phyloP scores from a whole-genome alignment of 2,888 invertebrate species.

The Seira ritae region DNA sequence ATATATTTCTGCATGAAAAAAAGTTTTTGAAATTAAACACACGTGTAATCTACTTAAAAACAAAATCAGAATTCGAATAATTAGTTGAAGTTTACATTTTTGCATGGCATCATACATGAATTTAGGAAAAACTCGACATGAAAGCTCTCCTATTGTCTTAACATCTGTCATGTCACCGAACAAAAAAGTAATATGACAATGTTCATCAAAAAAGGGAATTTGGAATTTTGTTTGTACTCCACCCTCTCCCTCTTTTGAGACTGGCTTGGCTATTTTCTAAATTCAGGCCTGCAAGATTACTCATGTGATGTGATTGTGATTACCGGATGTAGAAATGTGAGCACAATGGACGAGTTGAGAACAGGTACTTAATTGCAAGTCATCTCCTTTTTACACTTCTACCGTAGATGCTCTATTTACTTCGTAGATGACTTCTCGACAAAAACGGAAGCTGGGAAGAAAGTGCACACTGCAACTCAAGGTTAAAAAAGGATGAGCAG shows the following conservation, averaged over 20 bases:
- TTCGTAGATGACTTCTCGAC: slow-evolving; percentile 25
- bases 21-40: background rate
- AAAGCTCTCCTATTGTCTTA: too few species aligned
- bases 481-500: background rate
- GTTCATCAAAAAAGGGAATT: too few species aligned
- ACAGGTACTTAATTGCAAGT: background rate
- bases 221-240: too few species aligned
- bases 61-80: background rate
- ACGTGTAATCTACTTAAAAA: too few species aligned
- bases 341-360: background rate
- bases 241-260: too few species aligned
- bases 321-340: background rate
- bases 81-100: too few species aligned
- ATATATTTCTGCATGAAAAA: background rate
- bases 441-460: slow-evolving; percentile 33
- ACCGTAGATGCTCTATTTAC: background rate
- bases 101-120: too few species aligned
- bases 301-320: background rate
- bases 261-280: too few species aligned
- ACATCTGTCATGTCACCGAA: too few species aligned
- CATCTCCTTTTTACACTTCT: slow-evolving; percentile 9
- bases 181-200: too few species aligned
- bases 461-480: slow-evolving; percentile 12
- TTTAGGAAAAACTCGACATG: background rate
- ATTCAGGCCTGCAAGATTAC: too few species aligned